Evolutionary conservation across 2,888 invertebrate species (phyloP).

Genomic region (Epinotia demarniana): DNA sequence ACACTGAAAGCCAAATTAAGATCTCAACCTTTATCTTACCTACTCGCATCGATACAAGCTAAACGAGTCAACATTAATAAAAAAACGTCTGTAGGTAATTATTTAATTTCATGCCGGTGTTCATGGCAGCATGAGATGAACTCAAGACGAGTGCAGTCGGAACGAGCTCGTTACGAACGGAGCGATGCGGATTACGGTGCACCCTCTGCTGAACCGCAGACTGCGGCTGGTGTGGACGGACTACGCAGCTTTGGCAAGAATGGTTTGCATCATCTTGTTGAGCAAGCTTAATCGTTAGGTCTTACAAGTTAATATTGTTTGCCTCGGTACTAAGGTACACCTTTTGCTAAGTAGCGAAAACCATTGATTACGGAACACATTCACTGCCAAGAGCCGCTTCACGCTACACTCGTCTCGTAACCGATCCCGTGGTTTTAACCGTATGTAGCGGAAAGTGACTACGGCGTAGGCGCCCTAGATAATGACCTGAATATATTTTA

Average conservation of each 20-base stretch:
- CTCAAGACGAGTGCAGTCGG: constrained; percentile 20
- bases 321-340: too few relatives aligned
- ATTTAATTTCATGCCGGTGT: background rate
- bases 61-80: background rate
- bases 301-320: too few relatives aligned
- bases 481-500: too few relatives aligned
- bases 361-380: too few relatives aligned
- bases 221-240: background rate
- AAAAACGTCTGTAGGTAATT: background rate
- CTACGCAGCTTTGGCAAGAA: background rate
- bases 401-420: too few relatives aligned
- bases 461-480: too few relatives aligned
- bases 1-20: too few relatives aligned
- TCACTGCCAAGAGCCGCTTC: too few relatives aligned
- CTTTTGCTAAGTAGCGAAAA: too few relatives aligned
- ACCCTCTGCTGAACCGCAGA: background rate
- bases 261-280: background rate
- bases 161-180: constrained; percentile 36
- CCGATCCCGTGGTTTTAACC: too few relatives aligned
- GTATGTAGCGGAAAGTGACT: too few relatives aligned
- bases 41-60: background rate
- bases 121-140: constrained; percentile 5
- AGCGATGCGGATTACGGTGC: constrained; percentile 22
- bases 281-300: background rate
- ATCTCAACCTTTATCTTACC: too few relatives aligned